Conservation (phyloP, 2,888 invertebrate genomes). For the Heliconius charithonia region DNA sequence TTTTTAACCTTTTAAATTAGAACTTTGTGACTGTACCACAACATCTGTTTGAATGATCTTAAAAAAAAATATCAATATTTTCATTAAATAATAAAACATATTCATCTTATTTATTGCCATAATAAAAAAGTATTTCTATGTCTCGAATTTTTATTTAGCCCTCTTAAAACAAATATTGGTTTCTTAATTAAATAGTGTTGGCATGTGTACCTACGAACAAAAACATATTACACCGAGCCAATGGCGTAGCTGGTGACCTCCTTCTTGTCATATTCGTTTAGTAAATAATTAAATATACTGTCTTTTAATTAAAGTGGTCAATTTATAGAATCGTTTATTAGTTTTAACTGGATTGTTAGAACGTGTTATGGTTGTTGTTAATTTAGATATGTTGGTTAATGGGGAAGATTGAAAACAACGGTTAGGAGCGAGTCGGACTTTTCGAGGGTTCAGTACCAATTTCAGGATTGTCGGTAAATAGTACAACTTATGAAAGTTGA, state of each 20-base stretch:
- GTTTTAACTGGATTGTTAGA: background rate
- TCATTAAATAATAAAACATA: background rate
- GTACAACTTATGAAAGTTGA: too few species aligned
- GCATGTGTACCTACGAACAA: conserved; percentile 28
- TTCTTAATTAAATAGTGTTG: conserved; percentile 31
- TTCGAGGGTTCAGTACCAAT: too few species aligned
- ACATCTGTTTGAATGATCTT: background rate
- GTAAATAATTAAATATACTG: conserved; percentile 13
- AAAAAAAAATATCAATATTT: too few species aligned
- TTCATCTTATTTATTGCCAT: background rate
- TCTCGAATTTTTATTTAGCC: background rate
- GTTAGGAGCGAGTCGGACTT: too few species aligned
- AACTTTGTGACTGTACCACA: background rate
- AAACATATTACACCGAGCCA: conserved; percentile 6
- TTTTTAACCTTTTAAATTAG: conserved; percentile 9
- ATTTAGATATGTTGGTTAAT: too few species aligned
- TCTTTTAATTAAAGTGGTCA: conserved; percentile 3
- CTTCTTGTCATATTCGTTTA: conserved; percentile 11
- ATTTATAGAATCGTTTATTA: conserved; percentile 10
- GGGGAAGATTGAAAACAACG: too few species aligned
- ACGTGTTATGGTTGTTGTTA: background rate
- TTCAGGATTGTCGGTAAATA: too few species aligned
- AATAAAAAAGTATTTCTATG: background rate
- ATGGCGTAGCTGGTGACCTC: conserved; percentile 17
- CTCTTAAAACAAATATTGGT: conserved; percentile 1